Evolutionary conservation across 1,140 invertebrate genomes (phyloP), one percentile per base, ranked within the genome.

Genomic region (Calliopsis andreniformis): DNA sequence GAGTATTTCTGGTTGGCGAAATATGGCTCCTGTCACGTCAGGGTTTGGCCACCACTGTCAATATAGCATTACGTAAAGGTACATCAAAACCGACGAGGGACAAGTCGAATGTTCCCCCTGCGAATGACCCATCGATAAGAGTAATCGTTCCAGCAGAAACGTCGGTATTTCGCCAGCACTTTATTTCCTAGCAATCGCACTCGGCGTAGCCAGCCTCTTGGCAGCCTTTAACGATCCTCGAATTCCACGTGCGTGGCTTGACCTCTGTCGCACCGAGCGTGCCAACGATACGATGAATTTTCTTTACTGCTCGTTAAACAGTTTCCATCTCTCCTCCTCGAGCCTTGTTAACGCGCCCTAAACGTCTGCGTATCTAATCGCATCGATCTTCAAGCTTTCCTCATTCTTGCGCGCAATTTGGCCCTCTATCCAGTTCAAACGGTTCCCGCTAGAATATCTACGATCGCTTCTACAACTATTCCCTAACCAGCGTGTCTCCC

Each of bases 161-260:
- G 20, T 76, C 10, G 35, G 32, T 25, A 18, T 45, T 77, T 7
- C 16, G 28, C 5, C 12, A 43, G 5, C 20, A 4, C 18, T 79
- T 79, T 58, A 32, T 55, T 72, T 49, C 18, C 18, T 23, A 18
- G 25, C 39, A 28, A 35, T 59, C 47, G n/a, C n/a, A n/a, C n/a
- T n/a, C n/a, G 3, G 30, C 18, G 16, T 28, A 1, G 12, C 30
- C 8, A 71, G 20, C n/a, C 59, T 70, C 49, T 25, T 14, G 10
- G 25, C 20, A 6, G 43, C 12, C 62, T 77, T 78, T 59, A 77
- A 71, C 43, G 78, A 67, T 79, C 55, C 45, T 49, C 69, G 45
- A 73, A 80, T 81, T 58, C 12, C 77, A 61, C 20, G 56, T 16
- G n/a, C 45, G 28, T 49, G 20, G 8, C 32, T 78, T 25, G 66